Percentiles rank a stretch among this genome's conserved stretches.
phyloP scores from a whole-genome alignment of 2,888 invertebrate genomes.

The Pterostichus niger region DNA sequence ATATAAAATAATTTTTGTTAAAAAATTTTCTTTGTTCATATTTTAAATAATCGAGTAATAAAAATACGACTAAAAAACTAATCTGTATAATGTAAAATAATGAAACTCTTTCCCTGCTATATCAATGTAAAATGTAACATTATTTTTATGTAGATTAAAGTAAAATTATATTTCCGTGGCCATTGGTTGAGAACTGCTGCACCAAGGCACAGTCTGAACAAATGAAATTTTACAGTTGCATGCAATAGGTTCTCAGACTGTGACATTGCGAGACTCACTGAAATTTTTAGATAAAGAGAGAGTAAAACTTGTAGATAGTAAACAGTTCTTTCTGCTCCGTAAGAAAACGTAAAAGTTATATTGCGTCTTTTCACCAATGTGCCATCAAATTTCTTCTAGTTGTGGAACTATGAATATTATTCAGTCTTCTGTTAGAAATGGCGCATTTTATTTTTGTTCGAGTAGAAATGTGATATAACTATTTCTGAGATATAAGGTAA shows the following conservation, averaged over 20 bases:
- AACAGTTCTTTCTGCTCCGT: conserved; percentile 29
- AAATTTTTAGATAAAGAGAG: conserved; percentile 43
- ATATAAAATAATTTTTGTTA: no score
- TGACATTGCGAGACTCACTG: not conserved
- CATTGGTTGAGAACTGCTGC: conserved; percentile 8
- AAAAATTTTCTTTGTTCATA: no score
- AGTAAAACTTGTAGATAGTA: conserved; percentile 38
- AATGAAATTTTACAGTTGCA: conserved; percentile 23
- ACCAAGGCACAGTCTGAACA: not conserved
- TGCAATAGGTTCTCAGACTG: conserved; percentile 8
- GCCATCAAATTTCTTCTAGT: conserved; percentile 16
- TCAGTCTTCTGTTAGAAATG: conserved; percentile 21
- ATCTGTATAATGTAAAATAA: no score
- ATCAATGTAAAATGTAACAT: conserved; percentile 3
- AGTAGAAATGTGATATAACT: conserved; percentile 22
- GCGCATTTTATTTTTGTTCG: conserved; percentile 6
- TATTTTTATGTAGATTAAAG: not conserved
- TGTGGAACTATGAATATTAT: conserved; percentile 46
- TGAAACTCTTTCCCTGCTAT: not conserved
- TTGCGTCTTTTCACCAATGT: conserved; percentile 34
- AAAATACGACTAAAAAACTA: no score
- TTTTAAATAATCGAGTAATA: no score
- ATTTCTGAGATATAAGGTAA: not conserved
- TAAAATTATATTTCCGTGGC: conserved; percentile 4
- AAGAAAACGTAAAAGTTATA: conserved; percentile 47